Evolutionary conservation across 2,888 invertebrate species (phyloP).

Genomic region (Linhomoeus sp.): DNA sequence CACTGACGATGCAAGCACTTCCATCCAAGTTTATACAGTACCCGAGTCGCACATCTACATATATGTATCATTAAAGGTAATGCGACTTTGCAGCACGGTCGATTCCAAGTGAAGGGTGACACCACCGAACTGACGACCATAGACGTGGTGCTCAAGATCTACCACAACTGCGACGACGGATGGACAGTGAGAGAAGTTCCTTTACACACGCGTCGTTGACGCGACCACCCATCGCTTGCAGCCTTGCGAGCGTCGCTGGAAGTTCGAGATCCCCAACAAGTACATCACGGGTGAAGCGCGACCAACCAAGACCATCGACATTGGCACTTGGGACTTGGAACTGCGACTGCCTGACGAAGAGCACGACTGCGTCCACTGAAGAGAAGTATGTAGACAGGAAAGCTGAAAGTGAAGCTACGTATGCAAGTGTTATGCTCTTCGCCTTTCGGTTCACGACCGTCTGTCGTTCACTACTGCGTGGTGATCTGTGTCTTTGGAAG

Average conservation of each 20-base stretch:
- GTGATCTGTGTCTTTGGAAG: too few relatives aligned
- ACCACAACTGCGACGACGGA: slow-evolving; percentile 26
- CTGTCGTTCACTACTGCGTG: too few relatives aligned
- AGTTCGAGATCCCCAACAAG: slow-evolving; percentile 24
- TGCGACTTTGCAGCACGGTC: too few relatives aligned
- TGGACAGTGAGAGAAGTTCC: slow-evolving; percentile 15
- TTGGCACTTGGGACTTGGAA: slow-evolving; percentile 26
- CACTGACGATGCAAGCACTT: too few relatives aligned
- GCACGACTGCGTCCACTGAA: slow-evolving; percentile 19
- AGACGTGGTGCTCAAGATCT: slow-evolving; percentile 22
- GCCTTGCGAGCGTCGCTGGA: slow-evolving; percentile 26
- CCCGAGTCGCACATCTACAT: too few relatives aligned
- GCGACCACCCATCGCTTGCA: slow-evolving; percentile 8
- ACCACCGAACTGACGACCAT: slow-evolving; percentile 23
- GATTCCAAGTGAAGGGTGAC: slow-evolving; percentile 3
- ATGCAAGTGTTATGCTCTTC: too few relatives aligned
- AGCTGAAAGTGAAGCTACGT: too few relatives aligned
- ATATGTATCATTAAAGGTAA: too few relatives aligned
- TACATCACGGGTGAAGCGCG: slow-evolving; percentile 17
- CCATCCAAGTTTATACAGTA: too few relatives aligned
- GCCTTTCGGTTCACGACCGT: too few relatives aligned
- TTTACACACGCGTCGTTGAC: too few relatives aligned
- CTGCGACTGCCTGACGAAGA: slow-evolving; percentile 19
- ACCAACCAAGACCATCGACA: slow-evolving; percentile 15
- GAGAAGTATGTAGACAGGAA: too few relatives aligned